Conservation (phyloP, 2,888 invertebrate species). For the Diogma glabrata region DNA sequence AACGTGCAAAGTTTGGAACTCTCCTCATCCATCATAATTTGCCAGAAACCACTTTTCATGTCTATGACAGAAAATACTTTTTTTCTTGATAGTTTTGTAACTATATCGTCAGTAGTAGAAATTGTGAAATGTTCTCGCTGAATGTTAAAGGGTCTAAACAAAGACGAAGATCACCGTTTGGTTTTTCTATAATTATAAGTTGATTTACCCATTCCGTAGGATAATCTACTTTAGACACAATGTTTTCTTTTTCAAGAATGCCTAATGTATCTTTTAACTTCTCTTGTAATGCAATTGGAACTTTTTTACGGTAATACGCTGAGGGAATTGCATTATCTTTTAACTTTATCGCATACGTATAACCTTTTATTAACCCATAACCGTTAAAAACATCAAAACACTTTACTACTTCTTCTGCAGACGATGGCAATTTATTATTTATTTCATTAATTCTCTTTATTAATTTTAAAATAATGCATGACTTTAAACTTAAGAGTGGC, state of each 20-base stretch:
- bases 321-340: neutral
- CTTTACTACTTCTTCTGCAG: neutral
- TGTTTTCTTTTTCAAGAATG: neutral
- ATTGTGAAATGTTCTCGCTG: neutral
- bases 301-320: neutral
- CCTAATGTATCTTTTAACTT: neutral
- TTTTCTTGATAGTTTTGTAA: neutral
- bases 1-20: neutral
- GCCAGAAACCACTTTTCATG: neutral
- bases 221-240: too few relatives aligned
- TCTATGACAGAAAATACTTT: neutral
- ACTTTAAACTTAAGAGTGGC: too few relatives aligned
- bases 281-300: neutral
- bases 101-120: neutral
- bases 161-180: neutral
- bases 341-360: slow-evolving; percentile 3
- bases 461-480: too few relatives aligned
- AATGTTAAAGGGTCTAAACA: neutral
- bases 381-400: neutral
- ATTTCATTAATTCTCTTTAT: too few relatives aligned
- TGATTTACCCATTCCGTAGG: neutral
- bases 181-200: neutral
- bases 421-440: neutral
- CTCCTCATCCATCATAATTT: too few relatives aligned
- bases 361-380: neutral